Percentiles rank a stretch among this genome's conserved stretches.
Conservation (phyloP, 2,888 invertebrate species). For the Macrophya alboannulata region DNA sequence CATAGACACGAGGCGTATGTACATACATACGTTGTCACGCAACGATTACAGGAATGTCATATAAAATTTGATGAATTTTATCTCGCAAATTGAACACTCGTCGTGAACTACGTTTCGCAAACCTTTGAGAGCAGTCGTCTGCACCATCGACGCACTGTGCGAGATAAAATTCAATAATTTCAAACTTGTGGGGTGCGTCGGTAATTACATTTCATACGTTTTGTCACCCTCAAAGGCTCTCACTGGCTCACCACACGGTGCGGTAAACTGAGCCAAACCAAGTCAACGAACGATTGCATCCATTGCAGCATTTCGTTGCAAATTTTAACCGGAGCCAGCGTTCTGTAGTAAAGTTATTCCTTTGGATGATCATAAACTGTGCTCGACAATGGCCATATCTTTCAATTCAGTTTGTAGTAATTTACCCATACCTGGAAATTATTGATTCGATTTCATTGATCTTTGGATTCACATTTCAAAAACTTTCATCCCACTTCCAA, state of each 20-base stretch:
- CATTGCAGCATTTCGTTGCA: not conserved
- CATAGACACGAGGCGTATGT: not conserved
- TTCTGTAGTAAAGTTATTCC: not conserved
- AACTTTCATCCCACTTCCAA: not conserved
- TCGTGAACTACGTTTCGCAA: constrained; percentile 9
- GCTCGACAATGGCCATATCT: not conserved
- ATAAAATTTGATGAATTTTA: not conserved
- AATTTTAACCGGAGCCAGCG: not conserved
- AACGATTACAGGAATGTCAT: not conserved
- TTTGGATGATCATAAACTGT: not conserved
- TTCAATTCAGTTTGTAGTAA: constrained; percentile 10
- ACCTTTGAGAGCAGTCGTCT: constrained; percentile 19
- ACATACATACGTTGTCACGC: not conserved
- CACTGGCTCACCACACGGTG: not conserved
- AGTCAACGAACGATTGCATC: constrained; percentile 9
- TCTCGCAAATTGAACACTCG: not conserved
- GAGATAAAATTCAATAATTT: constrained; percentile 13
- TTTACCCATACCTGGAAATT: not conserved
- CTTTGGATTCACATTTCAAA: not conserved
- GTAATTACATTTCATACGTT: constrained; percentile 38
- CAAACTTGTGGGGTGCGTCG: constrained; percentile 13
- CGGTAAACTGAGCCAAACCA: constrained; percentile 15
- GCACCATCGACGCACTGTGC: constrained; percentile 19
- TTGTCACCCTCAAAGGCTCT: constrained; percentile 46
- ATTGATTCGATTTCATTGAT: not conserved